Base-by-base conservation (phyloP, 1,140 invertebrate genomes). In the Steinernema khuongi region DNA sequence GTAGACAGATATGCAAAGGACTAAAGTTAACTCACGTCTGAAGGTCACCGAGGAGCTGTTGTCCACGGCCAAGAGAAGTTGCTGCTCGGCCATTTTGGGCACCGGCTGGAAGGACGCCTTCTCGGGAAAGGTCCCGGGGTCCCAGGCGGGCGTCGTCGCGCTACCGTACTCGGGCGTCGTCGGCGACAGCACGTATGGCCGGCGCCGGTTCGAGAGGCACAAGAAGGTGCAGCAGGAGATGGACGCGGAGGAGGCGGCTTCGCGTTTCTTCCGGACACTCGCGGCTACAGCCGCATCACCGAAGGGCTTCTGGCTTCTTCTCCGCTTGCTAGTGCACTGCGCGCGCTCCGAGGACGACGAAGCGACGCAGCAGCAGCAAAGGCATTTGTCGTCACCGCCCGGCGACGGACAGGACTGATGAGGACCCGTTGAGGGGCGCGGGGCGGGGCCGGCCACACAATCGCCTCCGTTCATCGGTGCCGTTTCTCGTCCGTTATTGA, bases 111-210 rank as follows among this genome's bases (percentile, higher is more conserved):
- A 60, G 4, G 14, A 2, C 11, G 19, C 19, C 7, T 14, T 60
- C 50, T 14, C 22, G 14, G 50, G 50, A 14, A 60, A 4, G 4
- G 50, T 60, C 4, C 50, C 50, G 11, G 50, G 50, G 26, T 60
- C 50, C 50, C 50, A 60, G 7, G 36, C 36, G 50, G 19, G 2
- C 50, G 50, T 7, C 50, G 7, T 22, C 4, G 50, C 26, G 19
- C 50, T 60, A 60, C 50, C 50, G 50, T 60, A 60, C 22, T 60
- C 50, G 50, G 50, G 50, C 50, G 50, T 60, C 19, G 22, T 26
- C 26, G 50, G 50, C 7, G 50, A 60, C 14, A 60, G 50, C 11
- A n/a, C 36, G 7, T n/a, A 14, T 22, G 50, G 14, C 7, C 50
- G 50, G 14, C 50, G 11, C 22, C 50, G 11, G 50, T 60, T 60